Evolutionary conservation across 37 sponge, comb jelly and placozoan genomes (phyloP), one percentile per base, ranked within the genome.

Genomic region (Geodia barretti): DNA sequence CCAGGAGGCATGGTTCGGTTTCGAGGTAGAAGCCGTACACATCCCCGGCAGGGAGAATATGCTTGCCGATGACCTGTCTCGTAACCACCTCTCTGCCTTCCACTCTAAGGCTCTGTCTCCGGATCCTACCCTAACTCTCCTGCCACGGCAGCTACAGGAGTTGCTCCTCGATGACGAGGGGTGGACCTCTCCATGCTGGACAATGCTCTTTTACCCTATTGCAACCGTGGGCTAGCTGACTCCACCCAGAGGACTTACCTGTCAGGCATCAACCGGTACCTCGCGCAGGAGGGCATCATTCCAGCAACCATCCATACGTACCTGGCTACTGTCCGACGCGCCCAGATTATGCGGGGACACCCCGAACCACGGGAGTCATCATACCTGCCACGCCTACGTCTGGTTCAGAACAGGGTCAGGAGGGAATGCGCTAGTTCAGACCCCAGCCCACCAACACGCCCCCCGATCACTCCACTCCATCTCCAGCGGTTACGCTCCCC

Each of bases 151-250:
- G 24, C 60, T 81, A 4, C 26, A 34, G n/a, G 24, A 41, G 60
- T 37, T 68, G 63, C 61, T 81, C 3, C 35, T 81, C 26, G 41
- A 60, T 20, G 30, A n/a, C n/a, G n/a, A n/a, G 11, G 64, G 72
- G 62, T 87, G 81, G 87, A 80, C 81, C 28, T 87, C 72, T 33
- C 36, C 68, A 30, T 23, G 28, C 61, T 87, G 87, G 81, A 87
- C 54, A 26, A 29, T 28, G 68, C 64, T 64, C 76, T 87, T 79
- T 61, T 42, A 32, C 29, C 28, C 39, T 80, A 68, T 30, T 61
- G n/a, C 80, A 72, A 31, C 19, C 11, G 39, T 19, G 81, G 81
- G 39, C 29, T 87, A 74, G 87, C 87, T 1, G 31, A 43, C 7
- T 87, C 81, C 9, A 87, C 87, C 11, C 58, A 59, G n/a, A 62